Evolutionary conservation across 2,113 vertebrate species (phyloP).

Genomic region (Bubo blakistoni): DNA sequence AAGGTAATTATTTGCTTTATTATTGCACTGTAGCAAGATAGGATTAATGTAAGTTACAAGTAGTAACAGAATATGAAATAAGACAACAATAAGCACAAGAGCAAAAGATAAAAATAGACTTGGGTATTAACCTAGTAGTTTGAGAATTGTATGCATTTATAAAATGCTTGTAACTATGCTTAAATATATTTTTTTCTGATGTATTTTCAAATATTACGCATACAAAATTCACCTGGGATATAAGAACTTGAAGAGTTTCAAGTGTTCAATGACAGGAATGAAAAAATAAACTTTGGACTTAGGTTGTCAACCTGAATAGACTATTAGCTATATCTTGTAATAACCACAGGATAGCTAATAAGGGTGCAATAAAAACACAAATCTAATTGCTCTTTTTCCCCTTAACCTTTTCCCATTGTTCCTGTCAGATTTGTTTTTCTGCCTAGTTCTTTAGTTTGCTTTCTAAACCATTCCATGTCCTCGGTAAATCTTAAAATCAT

Average conservation of each 20-base stretch:
- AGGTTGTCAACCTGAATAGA: not conserved
- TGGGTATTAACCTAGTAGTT: not conserved
- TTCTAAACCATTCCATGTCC: not conserved
- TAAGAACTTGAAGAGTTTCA: not conserved
- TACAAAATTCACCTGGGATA: not conserved
- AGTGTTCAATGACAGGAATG: not conserved
- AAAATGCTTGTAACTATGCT: not conserved
- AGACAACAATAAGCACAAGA: not conserved
- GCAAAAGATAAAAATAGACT: not conserved
- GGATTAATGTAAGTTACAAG: not conserved
- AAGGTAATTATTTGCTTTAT: constrained; percentile 8
- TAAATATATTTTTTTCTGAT: not conserved
- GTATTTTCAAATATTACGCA: not conserved
- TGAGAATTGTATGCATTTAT: not conserved
- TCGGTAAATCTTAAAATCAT: not conserved
- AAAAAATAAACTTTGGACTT: not conserved
- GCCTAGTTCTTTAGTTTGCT: not conserved
- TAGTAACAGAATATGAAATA: not conserved
- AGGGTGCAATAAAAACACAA: not conserved
- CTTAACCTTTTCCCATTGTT: not conserved
- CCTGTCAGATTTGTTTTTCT: not conserved
- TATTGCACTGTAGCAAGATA: not conserved
- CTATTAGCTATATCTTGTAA: not conserved
- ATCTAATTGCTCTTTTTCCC: not conserved
- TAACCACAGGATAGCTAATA: not conserved